Evolutionary conservation across 1,140 invertebrate species (phyloP), one percentile per base, ranked within the genome.

Genomic region (Ostrea edulis): DNA sequence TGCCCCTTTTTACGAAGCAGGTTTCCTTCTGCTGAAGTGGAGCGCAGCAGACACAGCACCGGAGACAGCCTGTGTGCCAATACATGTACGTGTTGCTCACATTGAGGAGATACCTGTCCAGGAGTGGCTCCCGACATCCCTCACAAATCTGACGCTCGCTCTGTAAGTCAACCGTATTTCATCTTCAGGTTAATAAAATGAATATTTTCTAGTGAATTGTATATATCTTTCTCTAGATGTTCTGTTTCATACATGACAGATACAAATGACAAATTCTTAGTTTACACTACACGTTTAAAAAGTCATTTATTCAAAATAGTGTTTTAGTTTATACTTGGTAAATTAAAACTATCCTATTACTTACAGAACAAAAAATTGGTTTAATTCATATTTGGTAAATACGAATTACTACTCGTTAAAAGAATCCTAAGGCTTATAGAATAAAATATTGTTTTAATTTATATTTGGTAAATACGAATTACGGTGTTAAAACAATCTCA

Each of bases 61-160:
- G 62, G 8, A 86, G 85, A 54, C 85, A 71, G 35, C n/a, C n/a
- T 62, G 85, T 35, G 14, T 86, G 62, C 85, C 85, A 86, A 3
- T n/a, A n/a, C n/a, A n/a, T n/a, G n/a, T 51, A 71, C 58, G 44
- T 35, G 20, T 71, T 12, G 12, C 53, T 77, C 4, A 86, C 44
- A 9, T 35, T 8, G 4, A 85, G 84, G 20, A 85, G 7, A 54
- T 54, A 85, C 14, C 65, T 25, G 55, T 85, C 62, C 22, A 51
- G 22, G 44, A 85, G 35, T 14, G 44, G 22, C 22, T 62, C 84
- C 11, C 22, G n/a, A 51, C 84, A 85, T 0, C 55, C 84, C 29
- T 51, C 62, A n/a, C 84, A 85, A 25, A 65, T 35, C 29, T 65
- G 55, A 29, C 7, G n/a, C 54, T 22, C 22, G n/a, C 22, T 44